These are phyloP conservation scores for Pipistrellus kuhlii DNA, from an alignment of 2,797 vertebrate genomes.

Conservation along the genomic window DNA sequence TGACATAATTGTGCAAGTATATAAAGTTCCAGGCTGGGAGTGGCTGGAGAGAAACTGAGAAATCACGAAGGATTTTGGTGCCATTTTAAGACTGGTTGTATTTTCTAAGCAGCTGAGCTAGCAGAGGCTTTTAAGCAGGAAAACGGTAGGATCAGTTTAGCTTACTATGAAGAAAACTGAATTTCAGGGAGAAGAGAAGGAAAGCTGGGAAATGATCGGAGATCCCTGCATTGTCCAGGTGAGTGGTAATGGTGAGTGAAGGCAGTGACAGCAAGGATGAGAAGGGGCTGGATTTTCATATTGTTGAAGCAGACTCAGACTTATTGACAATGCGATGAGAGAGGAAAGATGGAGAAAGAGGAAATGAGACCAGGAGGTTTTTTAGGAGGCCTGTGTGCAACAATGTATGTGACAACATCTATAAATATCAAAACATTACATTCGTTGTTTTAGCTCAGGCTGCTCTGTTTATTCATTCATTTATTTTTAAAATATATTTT, in stretches of 20 bases:
- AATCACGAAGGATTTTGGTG: neutral
- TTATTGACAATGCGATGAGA: neutral
- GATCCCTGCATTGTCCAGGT: neutral
- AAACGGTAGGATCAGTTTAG: neutral
- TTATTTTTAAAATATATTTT: too few relatives aligned
- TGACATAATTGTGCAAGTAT: neutral
- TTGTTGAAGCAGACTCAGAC: neutral
- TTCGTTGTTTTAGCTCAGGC: neutral
- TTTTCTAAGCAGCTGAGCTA: neutral
- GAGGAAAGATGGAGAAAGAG: neutral
- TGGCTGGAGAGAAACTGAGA: slow-evolving; percentile 1
- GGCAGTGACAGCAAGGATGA: neutral
- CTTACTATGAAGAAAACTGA: slow-evolving; percentile 13
- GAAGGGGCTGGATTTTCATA: neutral
- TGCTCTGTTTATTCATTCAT: neutral
- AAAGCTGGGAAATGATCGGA: neutral
- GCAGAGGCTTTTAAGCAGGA: slow-evolving; percentile 15
- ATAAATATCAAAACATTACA: neutral
- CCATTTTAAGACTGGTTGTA: neutral
- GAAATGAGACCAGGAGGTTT: neutral
- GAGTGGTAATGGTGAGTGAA: neutral
- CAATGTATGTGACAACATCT: neutral
- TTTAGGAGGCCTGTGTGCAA: neutral
- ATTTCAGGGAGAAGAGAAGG: neutral
- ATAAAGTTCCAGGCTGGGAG: neutral